Evolutionary conservation across 2,888 invertebrate species (phyloP).

Genomic region (Andrena minutula): DNA sequence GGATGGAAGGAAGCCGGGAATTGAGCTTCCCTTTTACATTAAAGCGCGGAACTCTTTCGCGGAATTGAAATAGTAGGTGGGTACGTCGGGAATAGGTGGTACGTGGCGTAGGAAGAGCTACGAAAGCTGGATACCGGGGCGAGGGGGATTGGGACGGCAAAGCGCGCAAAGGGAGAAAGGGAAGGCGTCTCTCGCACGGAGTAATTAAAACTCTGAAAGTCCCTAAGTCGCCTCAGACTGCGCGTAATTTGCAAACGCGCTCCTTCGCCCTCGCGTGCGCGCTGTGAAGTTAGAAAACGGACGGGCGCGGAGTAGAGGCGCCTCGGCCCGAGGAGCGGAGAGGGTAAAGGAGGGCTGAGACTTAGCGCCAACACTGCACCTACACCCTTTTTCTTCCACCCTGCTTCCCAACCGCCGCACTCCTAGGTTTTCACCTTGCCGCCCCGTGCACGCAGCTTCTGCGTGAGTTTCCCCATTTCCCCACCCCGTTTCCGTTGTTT

Average conservation of each 20-base stretch:
- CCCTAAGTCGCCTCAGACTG: conserved; percentile 73
- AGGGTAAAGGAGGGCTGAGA: conserved; percentile 26
- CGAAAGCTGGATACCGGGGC: conserved; percentile 21
- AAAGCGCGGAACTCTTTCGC: conserved; percentile 70
- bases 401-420: background rate
- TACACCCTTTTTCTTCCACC: conserved; percentile 5
- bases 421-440: conserved; percentile 9
- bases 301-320: background rate
- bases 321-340: background rate
- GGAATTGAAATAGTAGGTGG: conserved; percentile 71
- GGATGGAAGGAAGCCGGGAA: conserved; percentile 26
- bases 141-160: background rate
- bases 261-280: conserved; percentile 43
- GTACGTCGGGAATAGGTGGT: conserved; percentile 42
- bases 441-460: conserved; percentile 18
- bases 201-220: conserved; percentile 81
- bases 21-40: conserved; percentile 61
- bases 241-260: conserved; percentile 78
- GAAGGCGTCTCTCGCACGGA: conserved; percentile 66
- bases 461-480: conserved; percentile 21
- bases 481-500: conserved; percentile 44
- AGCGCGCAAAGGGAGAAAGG: conserved; percentile 38
- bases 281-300: conserved; percentile 40
- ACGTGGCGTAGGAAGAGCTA: conserved; percentile 44
- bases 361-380: conserved; percentile 50